Evolutionary conservation across 1,140 invertebrate species (phyloP).

Genomic region (Lepidurus couesii): DNA sequence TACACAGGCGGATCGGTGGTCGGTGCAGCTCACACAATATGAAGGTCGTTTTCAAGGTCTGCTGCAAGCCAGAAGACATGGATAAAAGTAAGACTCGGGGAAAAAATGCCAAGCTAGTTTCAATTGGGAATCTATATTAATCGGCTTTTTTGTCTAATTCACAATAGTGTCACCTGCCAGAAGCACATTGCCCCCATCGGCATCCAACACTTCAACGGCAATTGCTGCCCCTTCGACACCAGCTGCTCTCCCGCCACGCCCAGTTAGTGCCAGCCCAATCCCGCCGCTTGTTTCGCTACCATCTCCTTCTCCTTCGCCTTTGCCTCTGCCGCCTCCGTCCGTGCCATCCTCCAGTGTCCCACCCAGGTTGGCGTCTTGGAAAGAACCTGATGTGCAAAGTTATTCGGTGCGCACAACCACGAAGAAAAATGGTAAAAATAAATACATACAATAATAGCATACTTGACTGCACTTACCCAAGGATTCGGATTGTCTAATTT

Average conservation of each 20-base stretch:
- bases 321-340: neutral
- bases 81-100: conserved; percentile 26
- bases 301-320: conserved; percentile 40
- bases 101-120: neutral
- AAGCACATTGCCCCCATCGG: neutral
- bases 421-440: conserved; percentile 42
- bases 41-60: conserved; percentile 93
- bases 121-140: conserved; percentile 10
- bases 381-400: conserved; percentile 40
- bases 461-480: neutral
- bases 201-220: conserved; percentile 32
- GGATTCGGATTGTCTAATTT: neutral
- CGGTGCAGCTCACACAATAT: conserved; percentile 87
- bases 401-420: conserved; percentile 41
- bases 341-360: conserved; percentile 24
- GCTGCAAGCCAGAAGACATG: conserved; percentile 58
- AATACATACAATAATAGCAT: neutral
- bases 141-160: conserved; percentile 30
- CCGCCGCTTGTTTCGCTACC: conserved; percentile 42
- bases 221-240: conserved; percentile 32
- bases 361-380: conserved; percentile 37
- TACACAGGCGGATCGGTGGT: conserved; percentile 82
- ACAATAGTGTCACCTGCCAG: conserved; percentile 36
- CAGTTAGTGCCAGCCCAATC: conserved; percentile 39
- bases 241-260: conserved; percentile 32